Conservation (phyloP, 2,113 vertebrate species). For the Psilopsiagon aymara region DNA sequence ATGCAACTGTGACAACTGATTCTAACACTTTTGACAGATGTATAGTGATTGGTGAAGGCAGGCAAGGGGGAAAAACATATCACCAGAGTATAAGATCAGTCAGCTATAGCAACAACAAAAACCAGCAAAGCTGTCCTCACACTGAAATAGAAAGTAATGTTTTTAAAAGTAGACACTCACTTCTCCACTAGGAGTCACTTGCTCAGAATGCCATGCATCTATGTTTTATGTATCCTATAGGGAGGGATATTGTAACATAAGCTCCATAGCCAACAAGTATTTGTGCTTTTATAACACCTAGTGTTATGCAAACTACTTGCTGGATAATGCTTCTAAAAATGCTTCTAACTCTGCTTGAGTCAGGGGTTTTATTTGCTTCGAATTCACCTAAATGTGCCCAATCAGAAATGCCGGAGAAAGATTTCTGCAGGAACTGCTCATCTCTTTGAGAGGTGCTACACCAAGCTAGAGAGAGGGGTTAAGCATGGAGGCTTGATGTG, state of each 20-base stretch:
- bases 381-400: not conserved
- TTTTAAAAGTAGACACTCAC: not conserved
- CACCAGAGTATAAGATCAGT: constrained; percentile 24
- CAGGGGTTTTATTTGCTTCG: not conserved
- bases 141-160: constrained; percentile 22
- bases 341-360: not conserved
- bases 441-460: not conserved
- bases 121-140: not conserved
- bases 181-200: not conserved
- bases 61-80: not conserved
- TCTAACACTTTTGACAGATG: constrained; percentile 26
- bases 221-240: not conserved
- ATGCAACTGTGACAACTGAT: not conserved
- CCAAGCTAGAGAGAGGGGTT: not conserved
- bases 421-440: not conserved
- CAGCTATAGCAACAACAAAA: constrained; percentile 31
- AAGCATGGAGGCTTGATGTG: not conserved
- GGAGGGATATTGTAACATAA: not conserved
- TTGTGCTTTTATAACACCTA: not conserved
- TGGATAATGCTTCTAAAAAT: not conserved
- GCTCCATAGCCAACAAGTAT: not conserved
- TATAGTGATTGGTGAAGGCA: constrained; percentile 28
- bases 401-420: not conserved
- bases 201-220: not conserved
- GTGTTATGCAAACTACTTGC: not conserved